Conservation (phyloP, 2,113 vertebrate genomes). For the Phalacrocorax brasilianus region DNA sequence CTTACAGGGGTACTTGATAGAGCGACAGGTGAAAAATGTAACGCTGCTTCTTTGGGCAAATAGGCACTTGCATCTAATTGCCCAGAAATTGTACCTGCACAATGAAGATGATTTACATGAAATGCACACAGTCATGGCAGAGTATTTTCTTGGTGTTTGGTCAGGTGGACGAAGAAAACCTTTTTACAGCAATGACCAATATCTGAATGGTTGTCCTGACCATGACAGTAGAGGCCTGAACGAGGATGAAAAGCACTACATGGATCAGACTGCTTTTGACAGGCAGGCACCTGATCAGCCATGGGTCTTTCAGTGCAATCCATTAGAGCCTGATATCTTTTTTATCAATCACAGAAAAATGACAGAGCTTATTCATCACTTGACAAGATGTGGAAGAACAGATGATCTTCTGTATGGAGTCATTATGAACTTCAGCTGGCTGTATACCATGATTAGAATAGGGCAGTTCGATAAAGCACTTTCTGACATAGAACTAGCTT, state of each 20-base stretch:
- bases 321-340: slow-evolving; percentile 95
- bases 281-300: slow-evolving; percentile 95
- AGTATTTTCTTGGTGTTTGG: slow-evolving; percentile 97
- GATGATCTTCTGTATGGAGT: slow-evolving; percentile 95
- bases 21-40: slow-evolving; percentile 91
- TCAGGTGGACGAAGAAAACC: slow-evolving; percentile 93
- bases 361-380: slow-evolving; percentile 92
- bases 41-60: slow-evolving; percentile 97
- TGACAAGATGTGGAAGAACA: slow-evolving; percentile 89
- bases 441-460: slow-evolving; percentile 98
- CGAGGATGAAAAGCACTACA: slow-evolving; percentile 83
- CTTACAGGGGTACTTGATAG: slow-evolving; percentile 92
- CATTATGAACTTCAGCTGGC: slow-evolving; percentile 99
- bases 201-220: slow-evolving; percentile 82
- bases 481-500: slow-evolving; percentile 91
- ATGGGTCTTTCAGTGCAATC: slow-evolving; percentile 98
- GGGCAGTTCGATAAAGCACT: slow-evolving; percentile 95
- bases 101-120: slow-evolving; percentile 88
- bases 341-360: slow-evolving; percentile 99
- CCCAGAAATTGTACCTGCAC: slow-evolving; percentile 94
- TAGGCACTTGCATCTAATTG: slow-evolving; percentile 94
- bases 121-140: slow-evolving; percentile 95
- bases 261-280: slow-evolving; percentile 91
- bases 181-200: slow-evolving; percentile 83
- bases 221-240: slow-evolving; percentile 83